Evolutionary conservation across 2,797 vertebrate species (phyloP).

Genomic region (Sebastes nivosus): DNA sequence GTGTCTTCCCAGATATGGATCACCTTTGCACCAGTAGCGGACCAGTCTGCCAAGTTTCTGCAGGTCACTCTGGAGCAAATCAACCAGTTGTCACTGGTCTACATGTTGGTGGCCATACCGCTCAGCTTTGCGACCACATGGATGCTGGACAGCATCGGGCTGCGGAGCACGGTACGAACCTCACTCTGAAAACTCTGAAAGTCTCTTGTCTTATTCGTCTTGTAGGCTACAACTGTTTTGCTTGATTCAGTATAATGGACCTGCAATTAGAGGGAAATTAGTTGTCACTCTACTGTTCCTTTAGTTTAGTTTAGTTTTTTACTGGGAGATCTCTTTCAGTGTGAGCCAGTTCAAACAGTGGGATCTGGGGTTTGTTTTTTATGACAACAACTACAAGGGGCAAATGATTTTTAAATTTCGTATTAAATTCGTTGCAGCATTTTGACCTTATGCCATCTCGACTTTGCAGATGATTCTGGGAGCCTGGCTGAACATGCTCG

Average conservation of each 20-base stretch:
- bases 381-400: neutral
- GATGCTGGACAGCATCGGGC: constrained; percentile 90
- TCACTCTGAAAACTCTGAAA: neutral
- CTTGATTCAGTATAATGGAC: neutral
- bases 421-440: neutral
- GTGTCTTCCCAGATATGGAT: constrained; percentile 86
- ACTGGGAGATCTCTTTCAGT: neutral
- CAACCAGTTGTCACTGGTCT: constrained; percentile 92
- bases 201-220: neutral
- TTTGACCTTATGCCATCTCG: neutral
- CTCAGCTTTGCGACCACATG: constrained; percentile 89
- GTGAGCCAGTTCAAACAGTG: neutral
- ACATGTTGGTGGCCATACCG: constrained; percentile 88
- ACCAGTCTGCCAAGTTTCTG: constrained; percentile 82
- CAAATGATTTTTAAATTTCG: neutral
- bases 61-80: constrained; percentile 77
- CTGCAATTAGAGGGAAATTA: neutral
- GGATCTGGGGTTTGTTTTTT: neutral
- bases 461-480: constrained; percentile 86
- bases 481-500: constrained; percentile 90
- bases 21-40: constrained; percentile 91
- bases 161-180: constrained; percentile 85
- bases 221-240: neutral
- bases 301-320: neutral
- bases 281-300: neutral